Percentiles rank a stretch among this genome's conserved stretches.
These are phyloP conservation scores for Calidris pugnax DNA, from an alignment of 2,113 vertebrate genomes.

Conservation along the genomic window DNA sequence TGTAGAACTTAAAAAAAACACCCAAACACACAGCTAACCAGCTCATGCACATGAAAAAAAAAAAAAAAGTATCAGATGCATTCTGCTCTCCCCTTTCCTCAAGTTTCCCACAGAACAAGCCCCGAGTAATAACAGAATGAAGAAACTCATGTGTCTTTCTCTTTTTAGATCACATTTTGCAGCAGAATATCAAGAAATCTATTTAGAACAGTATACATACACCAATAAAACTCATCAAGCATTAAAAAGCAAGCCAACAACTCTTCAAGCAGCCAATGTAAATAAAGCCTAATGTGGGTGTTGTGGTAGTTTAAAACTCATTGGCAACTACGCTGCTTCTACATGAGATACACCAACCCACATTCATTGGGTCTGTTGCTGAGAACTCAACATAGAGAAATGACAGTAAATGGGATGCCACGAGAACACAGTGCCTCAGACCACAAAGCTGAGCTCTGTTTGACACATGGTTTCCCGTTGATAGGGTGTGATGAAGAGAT, in stretches of 20 bases:
- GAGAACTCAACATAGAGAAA: not conserved
- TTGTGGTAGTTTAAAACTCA: not conserved
- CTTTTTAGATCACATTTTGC: not conserved
- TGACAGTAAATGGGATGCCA: accelerated
- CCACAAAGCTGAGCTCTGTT: not conserved
- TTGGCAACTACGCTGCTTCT: accelerated
- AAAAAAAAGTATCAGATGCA: not conserved
- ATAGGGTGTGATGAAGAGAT: not conserved
- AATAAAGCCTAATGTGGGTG: too few relatives aligned
- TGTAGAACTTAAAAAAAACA: not conserved
- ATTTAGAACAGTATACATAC: not conserved
- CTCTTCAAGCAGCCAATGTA: not conserved
- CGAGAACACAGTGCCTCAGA: accelerated
- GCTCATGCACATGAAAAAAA: not conserved
- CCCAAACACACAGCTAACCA: not conserved
- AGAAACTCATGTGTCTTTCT: accelerated
- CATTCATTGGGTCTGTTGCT: accelerated
- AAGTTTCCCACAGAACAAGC: not conserved
- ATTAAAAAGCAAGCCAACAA: not conserved
- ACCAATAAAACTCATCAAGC: not conserved
- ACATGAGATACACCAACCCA: not conserved
- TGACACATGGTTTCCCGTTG: not conserved
- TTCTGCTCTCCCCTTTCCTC: not conserved
- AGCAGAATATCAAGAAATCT: not conserved
- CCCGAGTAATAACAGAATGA: not conserved